Percentiles rank a stretch among this genome's conserved stretches.
phyloP scores from a whole-genome alignment of 2,113 vertebrate species.

The Takifugu bimaculatus region DNA sequence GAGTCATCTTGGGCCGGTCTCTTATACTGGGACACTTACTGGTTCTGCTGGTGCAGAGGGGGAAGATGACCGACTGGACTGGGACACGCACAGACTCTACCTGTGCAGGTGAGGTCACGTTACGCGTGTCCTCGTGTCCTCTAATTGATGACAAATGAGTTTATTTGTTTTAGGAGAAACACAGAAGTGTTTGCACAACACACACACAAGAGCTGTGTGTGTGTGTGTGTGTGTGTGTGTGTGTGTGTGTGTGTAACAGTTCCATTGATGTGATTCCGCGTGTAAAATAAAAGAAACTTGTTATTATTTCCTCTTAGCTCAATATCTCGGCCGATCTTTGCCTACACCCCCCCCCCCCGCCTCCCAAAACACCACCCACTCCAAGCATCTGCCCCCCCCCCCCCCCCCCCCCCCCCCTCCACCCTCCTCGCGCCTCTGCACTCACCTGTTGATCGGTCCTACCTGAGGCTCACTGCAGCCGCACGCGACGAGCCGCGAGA shows the following conservation, averaged over 20 bases:
- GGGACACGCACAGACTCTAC: not conserved
- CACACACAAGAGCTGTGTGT: constrained; percentile 2
- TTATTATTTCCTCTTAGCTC: not conserved
- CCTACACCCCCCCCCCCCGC: too few relatives aligned
- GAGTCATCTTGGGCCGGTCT: too few relatives aligned
- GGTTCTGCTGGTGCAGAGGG: not conserved
- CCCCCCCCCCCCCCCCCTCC: too few relatives aligned
- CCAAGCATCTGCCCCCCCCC: too few relatives aligned
- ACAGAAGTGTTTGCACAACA: constrained; percentile 47
- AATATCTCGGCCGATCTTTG: not conserved
- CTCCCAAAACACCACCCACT: too few relatives aligned
- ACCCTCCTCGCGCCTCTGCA: not conserved
- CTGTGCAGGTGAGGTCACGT: not conserved
- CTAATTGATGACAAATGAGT: constrained; percentile 63
- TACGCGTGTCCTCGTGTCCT: constrained; percentile 16
- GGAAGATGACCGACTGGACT: not conserved
- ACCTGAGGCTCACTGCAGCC: constrained; percentile 20
- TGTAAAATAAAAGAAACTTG: not conserved
- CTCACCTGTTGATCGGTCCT: constrained; percentile 37
- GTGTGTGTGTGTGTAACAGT: too few relatives aligned
- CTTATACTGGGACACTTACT: too few relatives aligned
- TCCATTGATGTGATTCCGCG: too few relatives aligned
- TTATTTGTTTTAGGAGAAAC: constrained; percentile 68
- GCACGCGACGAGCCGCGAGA: not conserved
- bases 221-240: too few relatives aligned